phyloP scores from a whole-genome alignment of 2,113 vertebrate species.

The Deroptyus accipitrinus region DNA sequence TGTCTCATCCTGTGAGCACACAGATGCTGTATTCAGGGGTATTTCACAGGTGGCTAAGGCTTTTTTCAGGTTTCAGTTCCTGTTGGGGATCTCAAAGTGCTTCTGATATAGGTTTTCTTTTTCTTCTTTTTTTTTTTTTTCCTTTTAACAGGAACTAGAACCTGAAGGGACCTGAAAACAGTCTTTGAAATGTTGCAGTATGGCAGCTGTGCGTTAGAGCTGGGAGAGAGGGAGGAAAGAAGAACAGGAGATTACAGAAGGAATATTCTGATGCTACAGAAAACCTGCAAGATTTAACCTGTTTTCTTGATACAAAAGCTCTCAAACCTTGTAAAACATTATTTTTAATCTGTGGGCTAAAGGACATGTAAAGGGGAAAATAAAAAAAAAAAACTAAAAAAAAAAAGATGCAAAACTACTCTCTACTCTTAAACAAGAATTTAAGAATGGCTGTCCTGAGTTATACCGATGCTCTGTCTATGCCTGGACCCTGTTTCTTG shows the following conservation, averaged over 20 bases:
- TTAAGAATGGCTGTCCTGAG: neutral
- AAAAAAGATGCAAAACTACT: neutral
- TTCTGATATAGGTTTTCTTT: neutral
- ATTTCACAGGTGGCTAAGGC: neutral
- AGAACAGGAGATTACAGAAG: neutral
- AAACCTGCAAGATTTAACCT: neutral
- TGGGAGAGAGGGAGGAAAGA: neutral
- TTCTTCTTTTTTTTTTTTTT: neutral
- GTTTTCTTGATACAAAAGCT: neutral
- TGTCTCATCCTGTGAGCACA: neutral
- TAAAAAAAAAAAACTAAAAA: neutral
- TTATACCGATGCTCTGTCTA: neutral
- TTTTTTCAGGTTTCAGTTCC: constrained; percentile 1
- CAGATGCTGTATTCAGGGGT: constrained; percentile 6
- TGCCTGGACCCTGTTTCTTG: neutral
- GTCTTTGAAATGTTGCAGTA: neutral
- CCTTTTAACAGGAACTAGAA: neutral
- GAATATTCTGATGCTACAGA: neutral
- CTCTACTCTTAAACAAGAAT: neutral
- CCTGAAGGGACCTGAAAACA: neutral
- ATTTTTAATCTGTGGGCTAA: neutral
- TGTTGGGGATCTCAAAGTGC: neutral
- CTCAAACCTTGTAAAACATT: neutral
- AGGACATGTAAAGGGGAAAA: neutral
- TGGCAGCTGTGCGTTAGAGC: neutral